phyloP scores from a whole-genome alignment of 2,888 invertebrate species.

The Rosalia funebris region DNA sequence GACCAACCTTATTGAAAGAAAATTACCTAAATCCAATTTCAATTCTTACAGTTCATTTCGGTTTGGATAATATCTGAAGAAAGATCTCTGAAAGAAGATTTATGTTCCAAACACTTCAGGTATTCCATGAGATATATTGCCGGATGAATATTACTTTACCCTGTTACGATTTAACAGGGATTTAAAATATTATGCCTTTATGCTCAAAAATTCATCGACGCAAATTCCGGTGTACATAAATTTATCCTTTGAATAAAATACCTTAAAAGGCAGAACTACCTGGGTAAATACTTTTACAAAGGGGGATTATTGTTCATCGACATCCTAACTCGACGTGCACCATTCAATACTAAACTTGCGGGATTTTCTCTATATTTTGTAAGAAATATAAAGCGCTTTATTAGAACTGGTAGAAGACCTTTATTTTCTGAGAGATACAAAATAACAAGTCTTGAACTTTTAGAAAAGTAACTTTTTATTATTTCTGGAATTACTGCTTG shows the following conservation, averaged over 20 bases:
- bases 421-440: conserved; percentile 6
- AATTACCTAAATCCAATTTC: too few species aligned
- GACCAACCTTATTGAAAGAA: too few species aligned
- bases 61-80: too few species aligned
- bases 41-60: too few species aligned
- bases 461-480: conserved; percentile 7
- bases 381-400: conserved; percentile 13
- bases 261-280: conserved; percentile 21
- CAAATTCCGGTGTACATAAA: conserved; percentile 20
- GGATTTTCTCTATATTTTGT: conserved; percentile 16
- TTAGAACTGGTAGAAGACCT: conserved; percentile 3
- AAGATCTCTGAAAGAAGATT: too few species aligned
- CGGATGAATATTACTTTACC: too few species aligned
- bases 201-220: too few species aligned
- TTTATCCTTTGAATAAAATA: conserved; percentile 17
- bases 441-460: conserved; percentile 17
- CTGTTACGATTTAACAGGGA: too few species aligned
- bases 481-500: conserved; percentile 8
- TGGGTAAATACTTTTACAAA: conserved; percentile 23
- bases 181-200: too few species aligned
- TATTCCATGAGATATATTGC: too few species aligned
- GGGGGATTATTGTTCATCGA: conserved; percentile 22
- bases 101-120: too few species aligned
- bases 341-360: conserved; percentile 23
- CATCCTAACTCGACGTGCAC: conserved; percentile 7